These are phyloP conservation scores for Lasioglossum villosulum DNA, from an alignment of 2,888 invertebrate species.

Conservation along the genomic window DNA sequence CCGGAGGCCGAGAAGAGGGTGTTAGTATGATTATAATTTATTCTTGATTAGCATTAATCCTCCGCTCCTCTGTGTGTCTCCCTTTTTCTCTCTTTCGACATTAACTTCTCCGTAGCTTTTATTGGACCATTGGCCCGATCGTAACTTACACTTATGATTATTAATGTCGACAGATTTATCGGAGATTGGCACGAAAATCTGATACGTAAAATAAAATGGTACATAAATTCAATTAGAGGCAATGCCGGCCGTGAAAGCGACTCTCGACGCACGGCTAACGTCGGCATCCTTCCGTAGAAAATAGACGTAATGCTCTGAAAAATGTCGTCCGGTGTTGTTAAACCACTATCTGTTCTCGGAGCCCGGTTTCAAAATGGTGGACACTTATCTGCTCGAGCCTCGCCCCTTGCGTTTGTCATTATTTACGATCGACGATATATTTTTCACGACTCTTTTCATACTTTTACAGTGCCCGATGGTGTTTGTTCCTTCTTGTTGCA, in stretches of 20 bases:
- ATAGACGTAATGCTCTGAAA: constrained; percentile 33
- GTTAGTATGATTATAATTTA: constrained; percentile 80
- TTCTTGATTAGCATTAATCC: constrained; percentile 83
- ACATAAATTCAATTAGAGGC: constrained; percentile 77
- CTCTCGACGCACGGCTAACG: constrained; percentile 22
- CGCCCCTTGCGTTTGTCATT: constrained; percentile 1
- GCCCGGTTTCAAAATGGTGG: background rate
- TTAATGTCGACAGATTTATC: constrained; percentile 83
- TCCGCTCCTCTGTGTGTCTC: constrained; percentile 36
- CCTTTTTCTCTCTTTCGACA: constrained; percentile 58
- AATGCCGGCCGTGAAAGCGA: constrained; percentile 49
- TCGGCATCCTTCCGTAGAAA: constrained; percentile 27
- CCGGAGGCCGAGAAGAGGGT: constrained; percentile 52
- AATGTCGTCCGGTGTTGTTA: constrained; percentile 12
- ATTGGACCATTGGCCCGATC: constrained; percentile 77
- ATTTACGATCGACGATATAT: constrained; percentile 4
- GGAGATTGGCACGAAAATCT: constrained; percentile 78
- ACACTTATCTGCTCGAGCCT: background rate
- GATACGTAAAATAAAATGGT: constrained; percentile 75
- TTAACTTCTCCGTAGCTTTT: constrained; percentile 80
- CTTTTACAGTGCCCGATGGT: background rate
- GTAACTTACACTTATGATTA: constrained; percentile 83
- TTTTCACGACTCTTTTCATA: background rate
- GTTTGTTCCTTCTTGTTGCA: background rate
- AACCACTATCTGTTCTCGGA: background rate